Base-by-base conservation (phyloP, 2,797 vertebrate genomes). In the Takifugu ocellatus region DNA sequence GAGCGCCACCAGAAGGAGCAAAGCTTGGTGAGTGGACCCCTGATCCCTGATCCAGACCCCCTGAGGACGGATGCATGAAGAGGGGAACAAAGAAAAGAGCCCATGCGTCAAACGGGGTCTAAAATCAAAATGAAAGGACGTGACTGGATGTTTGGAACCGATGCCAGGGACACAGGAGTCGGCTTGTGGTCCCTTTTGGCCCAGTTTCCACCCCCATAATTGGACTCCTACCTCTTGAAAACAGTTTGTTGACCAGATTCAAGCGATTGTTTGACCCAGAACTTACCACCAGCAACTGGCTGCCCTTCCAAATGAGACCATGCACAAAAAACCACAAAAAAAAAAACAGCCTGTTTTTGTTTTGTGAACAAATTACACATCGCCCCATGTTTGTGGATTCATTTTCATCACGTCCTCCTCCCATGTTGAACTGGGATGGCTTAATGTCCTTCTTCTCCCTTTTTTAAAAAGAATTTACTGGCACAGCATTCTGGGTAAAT, bases 221-320 rank as follows among this genome's bases (percentile, higher is more conserved):
- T 61, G 54, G 70, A 56, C n/a, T 87, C 90, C 89, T 91, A 91
- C 90, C 90, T 90, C 88, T 84, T 78, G 55, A 59, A 66, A 78
- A 83, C 66, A 75, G 61, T 75, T 78, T 87, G 71, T 79, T 63
- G 65, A 79, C 84, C 78, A 76, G 77, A 84, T 68, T 81, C 73
- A 84, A 77, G 60, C 27, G 53, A 53, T 72, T 84, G 75, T 78
- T 81, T 76, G 86, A 86, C 80, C 80, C 60, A 74, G 55, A 81
- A 91, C 89, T 91, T 91, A 91, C 89, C 90, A 85, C 85, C 55
- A 64, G 61, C 75, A 70, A 70, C 61, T 5, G 80, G 82, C 58
- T 83, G 74, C 72, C 70, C 68, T 39, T 85, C 80, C 79, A 81
- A 83, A 79, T 78, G 73, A 86, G 73, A 85, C 61, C 87, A 88